Conservation (phyloP, 2,113 vertebrate species). For the Centrocercus urophasianus region DNA sequence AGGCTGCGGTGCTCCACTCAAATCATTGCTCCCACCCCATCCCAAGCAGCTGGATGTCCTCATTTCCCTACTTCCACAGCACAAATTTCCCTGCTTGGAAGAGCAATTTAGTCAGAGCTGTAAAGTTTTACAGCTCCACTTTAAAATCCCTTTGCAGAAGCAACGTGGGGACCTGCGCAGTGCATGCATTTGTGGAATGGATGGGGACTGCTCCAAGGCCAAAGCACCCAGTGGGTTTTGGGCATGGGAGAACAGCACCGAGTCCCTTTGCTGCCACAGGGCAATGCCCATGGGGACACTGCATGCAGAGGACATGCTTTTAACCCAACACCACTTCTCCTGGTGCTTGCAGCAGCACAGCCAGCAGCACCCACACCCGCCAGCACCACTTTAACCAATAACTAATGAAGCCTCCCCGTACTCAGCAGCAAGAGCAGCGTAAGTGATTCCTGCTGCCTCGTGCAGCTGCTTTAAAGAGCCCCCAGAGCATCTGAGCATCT, state of each 20-base stretch:
- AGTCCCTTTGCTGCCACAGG: neutral
- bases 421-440: neutral
- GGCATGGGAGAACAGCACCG: neutral
- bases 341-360: rapidly evolving
- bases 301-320: neutral
- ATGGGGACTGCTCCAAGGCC: rapidly evolving
- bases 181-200: rapidly evolving
- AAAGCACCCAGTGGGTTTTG: neutral
- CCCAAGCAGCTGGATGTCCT: neutral
- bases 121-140: neutral
- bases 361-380: rapidly evolving
- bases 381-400: neutral
- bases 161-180: rapidly evolving
- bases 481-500: neutral
- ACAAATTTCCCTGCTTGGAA: neutral
- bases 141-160: neutral
- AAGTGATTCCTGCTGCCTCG: rapidly evolving
- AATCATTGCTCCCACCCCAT: rapidly evolving
- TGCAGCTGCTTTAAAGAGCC: neutral
- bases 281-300: neutral
- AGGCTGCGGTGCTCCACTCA: neutral
- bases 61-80: neutral
- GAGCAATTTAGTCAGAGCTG: neutral
- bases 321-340: neutral
- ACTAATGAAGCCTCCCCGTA: neutral